A percentile compares a stretch with the other conserved stretches of the same genome.
Evolutionary conservation across 2,113 vertebrate genomes (phyloP).

Genomic region (Aptenodytes forsteri): DNA sequence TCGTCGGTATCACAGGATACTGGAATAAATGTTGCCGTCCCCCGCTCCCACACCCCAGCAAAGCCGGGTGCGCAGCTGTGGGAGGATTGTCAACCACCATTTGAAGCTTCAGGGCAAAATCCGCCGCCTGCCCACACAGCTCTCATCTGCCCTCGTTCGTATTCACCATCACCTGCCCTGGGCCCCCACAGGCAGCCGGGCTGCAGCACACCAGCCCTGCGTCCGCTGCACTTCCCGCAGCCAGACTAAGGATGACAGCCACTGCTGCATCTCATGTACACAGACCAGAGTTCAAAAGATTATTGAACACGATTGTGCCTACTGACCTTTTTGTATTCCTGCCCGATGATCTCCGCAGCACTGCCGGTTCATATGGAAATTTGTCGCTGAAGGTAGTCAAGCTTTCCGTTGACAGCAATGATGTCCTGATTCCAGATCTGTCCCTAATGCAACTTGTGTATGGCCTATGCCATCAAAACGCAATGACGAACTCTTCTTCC

Average conservation of each 20-base stretch:
- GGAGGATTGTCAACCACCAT: neutral
- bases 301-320: neutral
- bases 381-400: conserved; percentile 5
- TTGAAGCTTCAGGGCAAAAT: neutral
- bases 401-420: neutral
- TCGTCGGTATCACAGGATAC: no score
- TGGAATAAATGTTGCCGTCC: neutral
- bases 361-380: neutral
- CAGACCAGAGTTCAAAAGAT: neutral
- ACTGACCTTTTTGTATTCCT: neutral
- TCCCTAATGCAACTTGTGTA: neutral
- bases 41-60: fast-evolving
- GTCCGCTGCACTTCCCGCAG: fast-evolving
- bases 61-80: fast-evolving
- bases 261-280: neutral
- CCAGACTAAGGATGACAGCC: neutral
- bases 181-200: neutral
- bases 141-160: neutral
- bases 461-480: neutral
- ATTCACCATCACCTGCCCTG: neutral
- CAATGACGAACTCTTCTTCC: neutral
- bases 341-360: neutral
- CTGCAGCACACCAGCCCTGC: neutral
- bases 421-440: neutral
- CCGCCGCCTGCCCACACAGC: neutral